Percentiles rank a stretch among this genome's conserved stretches.
Conservation (phyloP, 2,888 invertebrate species). For the Lottia scabra region DNA sequence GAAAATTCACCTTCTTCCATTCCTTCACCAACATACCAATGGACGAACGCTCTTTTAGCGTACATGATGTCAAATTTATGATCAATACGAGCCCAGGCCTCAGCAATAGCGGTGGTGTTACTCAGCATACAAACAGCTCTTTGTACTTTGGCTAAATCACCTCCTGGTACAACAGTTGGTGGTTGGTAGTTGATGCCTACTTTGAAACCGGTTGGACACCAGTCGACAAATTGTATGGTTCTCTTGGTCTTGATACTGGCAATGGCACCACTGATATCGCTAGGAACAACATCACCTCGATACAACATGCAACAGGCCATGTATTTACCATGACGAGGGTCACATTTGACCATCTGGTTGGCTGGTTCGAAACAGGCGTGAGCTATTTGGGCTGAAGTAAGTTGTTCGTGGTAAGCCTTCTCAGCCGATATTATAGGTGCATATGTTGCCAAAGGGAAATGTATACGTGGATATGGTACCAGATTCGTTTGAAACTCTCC, state of each 20-base stretch:
- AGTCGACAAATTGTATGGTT: neutral
- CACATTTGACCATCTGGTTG: conserved; percentile 2
- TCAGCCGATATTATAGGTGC: neutral
- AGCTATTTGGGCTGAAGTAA: neutral
- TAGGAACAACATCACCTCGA: neutral
- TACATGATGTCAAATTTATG: neutral
- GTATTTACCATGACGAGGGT: neutral
- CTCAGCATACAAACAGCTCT: conserved; percentile 6
- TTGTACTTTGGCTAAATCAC: neutral
- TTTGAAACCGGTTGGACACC: neutral
- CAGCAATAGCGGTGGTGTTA: neutral
- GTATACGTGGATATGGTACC: conserved; percentile 1
- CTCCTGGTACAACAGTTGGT: conserved; percentile 5
- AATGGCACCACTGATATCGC: neutral
- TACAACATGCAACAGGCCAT: neutral
- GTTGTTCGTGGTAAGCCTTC: conserved; percentile 2
- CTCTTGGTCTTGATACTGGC: neutral
- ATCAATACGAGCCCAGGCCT: neutral
- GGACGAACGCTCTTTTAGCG: neutral
- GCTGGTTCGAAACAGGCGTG: neutral
- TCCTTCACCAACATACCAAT: neutral
- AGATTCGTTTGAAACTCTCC: neutral
- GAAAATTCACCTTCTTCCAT: conserved; percentile 4
- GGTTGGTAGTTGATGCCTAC: neutral
- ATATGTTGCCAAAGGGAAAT: neutral